A percentile compares a stretch with the other conserved stretches of the same genome.
phyloP scores from a whole-genome alignment of 2,888 invertebrate species.

The Apocheima hispidaria region DNA sequence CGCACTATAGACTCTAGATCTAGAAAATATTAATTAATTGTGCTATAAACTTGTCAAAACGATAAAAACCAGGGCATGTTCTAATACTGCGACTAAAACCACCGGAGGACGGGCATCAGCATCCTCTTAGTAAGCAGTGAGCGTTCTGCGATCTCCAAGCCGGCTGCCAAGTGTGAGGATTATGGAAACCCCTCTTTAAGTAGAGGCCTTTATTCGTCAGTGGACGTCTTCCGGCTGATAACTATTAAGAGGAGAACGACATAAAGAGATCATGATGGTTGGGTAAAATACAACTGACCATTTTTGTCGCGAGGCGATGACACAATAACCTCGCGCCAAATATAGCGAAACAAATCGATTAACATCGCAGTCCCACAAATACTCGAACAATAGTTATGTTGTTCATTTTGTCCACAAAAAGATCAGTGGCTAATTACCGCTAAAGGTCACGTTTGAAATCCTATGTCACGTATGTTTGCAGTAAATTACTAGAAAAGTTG shows the following conservation, averaged over 20 bases:
- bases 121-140: no score
- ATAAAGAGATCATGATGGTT: neutral
- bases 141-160: no score
- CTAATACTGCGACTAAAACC: no score
- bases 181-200: no score
- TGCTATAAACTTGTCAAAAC: neutral
- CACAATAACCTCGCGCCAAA: conserved; percentile 42
- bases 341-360: conserved; percentile 46
- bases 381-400: conserved; percentile 14
- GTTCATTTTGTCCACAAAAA: conserved; percentile 6
- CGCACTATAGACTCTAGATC: no score
- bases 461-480: conserved; percentile 4
- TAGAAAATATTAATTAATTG: neutral
- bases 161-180: no score
- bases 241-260: no score
- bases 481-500: no score
- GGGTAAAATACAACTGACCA: conserved; percentile 13
- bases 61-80: no score
- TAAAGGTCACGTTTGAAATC: conserved; percentile 13
- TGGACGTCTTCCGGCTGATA: no score
- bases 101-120: no score
- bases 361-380: conserved; percentile 36
- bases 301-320: conserved; percentile 33
- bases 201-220: no score
- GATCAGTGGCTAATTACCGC: conserved; percentile 15